These are phyloP conservation scores for Trogon melanurus DNA, from an alignment of 2,113 vertebrate genomes.

Conservation along the genomic window DNA sequence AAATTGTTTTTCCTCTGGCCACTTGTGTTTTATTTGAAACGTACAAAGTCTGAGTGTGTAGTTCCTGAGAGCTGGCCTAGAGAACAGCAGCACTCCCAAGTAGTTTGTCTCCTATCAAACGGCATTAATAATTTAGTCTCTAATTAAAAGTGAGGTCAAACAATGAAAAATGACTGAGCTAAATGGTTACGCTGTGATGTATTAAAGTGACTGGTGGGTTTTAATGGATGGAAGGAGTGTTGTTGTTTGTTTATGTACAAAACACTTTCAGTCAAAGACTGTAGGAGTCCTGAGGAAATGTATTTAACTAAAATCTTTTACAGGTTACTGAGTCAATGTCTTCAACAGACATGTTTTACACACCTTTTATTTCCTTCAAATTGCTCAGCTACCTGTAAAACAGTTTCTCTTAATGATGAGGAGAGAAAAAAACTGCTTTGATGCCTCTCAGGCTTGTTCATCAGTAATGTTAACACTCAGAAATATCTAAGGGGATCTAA, in stretches of 20 bases:
- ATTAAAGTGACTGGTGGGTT: conserved; percentile 63
- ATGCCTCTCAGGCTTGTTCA: conserved; percentile 11
- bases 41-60: conserved; percentile 71
- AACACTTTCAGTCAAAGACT: conserved; percentile 25
- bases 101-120: conserved; percentile 78
- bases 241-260: conserved; percentile 41
- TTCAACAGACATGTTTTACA: conserved; percentile 36
- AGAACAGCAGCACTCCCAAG: conserved; percentile 69
- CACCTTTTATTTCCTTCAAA: conserved; percentile 46
- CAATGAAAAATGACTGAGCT: conserved; percentile 81
- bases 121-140: conserved; percentile 88
- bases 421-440: background rate
- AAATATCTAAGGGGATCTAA: conserved; percentile 18
- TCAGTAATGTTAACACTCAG: conserved; percentile 16
- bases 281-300: conserved; percentile 48
- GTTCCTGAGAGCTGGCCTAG: conserved; percentile 66
- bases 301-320: conserved; percentile 62
- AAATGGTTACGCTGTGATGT: conserved; percentile 70
- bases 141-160: conserved; percentile 91
- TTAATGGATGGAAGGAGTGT: conserved; percentile 63
- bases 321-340: conserved; percentile 61
- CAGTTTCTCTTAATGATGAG: background rate
- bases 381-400: conserved; percentile 36
- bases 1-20: conserved; percentile 70
- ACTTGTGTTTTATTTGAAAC: conserved; percentile 76